Base-by-base conservation (phyloP, 2,113 vertebrate species). In the Heptranchias perlo region DNA sequence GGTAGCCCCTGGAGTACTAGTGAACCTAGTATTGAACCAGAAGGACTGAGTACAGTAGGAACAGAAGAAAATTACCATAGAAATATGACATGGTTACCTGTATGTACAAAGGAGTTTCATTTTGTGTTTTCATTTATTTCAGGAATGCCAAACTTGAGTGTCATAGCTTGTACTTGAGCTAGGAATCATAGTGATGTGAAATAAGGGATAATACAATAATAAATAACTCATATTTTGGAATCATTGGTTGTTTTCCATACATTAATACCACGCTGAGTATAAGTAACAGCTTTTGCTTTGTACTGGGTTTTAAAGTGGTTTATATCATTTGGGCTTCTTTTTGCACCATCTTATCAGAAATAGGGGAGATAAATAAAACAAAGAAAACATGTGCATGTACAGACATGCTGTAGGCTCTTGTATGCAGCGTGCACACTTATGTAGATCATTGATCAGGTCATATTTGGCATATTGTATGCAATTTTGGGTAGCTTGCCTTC, bases 51-150 rank as follows among this genome's bases (percentile, higher is more conserved):
- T 96, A 98, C 97, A 95, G 98, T 98, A 35, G 98, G 99, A 96
- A 96, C 97, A 0, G 99, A 99, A 97, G 99, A 99, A 96, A 99
- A 99, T 96, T 99, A 99, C 96, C 99, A 99, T 95, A 98, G 98
- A 96, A 99, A 99, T 97, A 99, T 99, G 99, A 99, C 99, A 0
- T 99, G 99, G 99, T 98, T 99, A 61, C 99, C 99, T 0, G 99
- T 99, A 97, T 97, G 99, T 98, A 97, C 28, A n/a, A 87, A n/a
- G 35, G 73, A 31, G 61, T 61, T 69, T 69, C 14, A 69, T 31
- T 95, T 94, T 65, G 16, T 95, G 6, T 35, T 95, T 95, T 35
- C 65, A 52, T 69, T 28, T 95, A 28, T 69, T 49, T n/a, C 21
- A 31, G 44, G 23, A 28, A 14, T 95, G 21, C 14, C 64, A 95